Evolutionary conservation across 1,140 invertebrate species (phyloP), one percentile per base, ranked within the genome.

Genomic region (Schlechtendalia chinensis): DNA sequence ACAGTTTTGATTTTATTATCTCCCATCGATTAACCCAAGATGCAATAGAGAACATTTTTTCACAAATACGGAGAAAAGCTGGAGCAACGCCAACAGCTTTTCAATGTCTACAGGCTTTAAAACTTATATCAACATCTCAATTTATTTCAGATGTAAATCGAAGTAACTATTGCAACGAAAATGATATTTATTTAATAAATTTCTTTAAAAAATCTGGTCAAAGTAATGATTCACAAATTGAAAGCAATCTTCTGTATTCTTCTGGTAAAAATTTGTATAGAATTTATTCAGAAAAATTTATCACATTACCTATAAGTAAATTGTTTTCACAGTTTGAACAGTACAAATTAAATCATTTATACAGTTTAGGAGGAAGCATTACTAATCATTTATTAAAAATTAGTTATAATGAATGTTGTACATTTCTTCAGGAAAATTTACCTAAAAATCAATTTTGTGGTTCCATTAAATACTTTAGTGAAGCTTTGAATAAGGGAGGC

Each of bases 11-110:
- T 50, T 81, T 45, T 71, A 10, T 69, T 12, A 27, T 81, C 16
- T 29, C 12, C n/a, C 32, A 24, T 47, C 22, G 81, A 58, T 81
- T 74, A 39, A 81, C 81, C 17, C 71, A 81, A 63, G 81, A 81
- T 45, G 69, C 65, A 39, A 0, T 75, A 11, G 81, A 81, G 45
- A 81, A 81, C 53, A 69, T 81, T 45, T 81, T 81, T 8, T 75
- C 69, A 5, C 67, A 72, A 47, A 22, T 81, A n/a, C 29, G 81
- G 74, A 75, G 69, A 59, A 56, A 47, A 75, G 39, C 53, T 56
- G 81, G 81, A 32, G 16, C 47, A 45, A 74, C 67, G 24, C 81
- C 81, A 56, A 61, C 32, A 47, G 69, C 47, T 24, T n/a, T 47
- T 19, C 22, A 63, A 32, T 61, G 59, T 63, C n/a, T 81, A 39